Percentiles rank a stretch among this genome's conserved stretches.
phyloP scores from a whole-genome alignment of 2,797 vertebrate genomes.

The Erithacus rubecula region DNA sequence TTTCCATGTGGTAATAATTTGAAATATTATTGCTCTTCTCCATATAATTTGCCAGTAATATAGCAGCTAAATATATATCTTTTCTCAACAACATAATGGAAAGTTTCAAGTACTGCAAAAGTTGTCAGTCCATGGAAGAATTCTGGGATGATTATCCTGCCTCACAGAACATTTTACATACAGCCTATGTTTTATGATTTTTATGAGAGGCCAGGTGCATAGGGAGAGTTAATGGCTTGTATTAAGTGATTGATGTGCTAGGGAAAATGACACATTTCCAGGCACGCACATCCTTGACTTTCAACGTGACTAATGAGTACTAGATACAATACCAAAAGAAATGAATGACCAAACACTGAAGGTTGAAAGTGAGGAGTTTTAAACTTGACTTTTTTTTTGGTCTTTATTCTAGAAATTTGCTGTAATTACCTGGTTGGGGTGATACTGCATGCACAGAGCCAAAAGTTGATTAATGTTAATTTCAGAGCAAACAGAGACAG shows the following conservation, averaged over 20 bases:
- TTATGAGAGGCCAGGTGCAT: slow-evolving; percentile 2
- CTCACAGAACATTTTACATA: neutral
- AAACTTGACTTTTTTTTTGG: neutral
- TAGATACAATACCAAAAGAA: neutral
- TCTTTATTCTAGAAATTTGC: slow-evolving; percentile 38
- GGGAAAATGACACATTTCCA: slow-evolving; percentile 33
- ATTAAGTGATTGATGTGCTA: slow-evolving; percentile 14
- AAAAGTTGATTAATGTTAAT: slow-evolving; percentile 73
- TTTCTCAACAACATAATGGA: neutral
- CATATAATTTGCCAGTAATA: slow-evolving; percentile 10
- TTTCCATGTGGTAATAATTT: slow-evolving; percentile 45
- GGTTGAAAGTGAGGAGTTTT: slow-evolving; percentile 32
- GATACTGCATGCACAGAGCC: slow-evolving; percentile 24
- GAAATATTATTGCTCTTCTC: slow-evolving; percentile 37
- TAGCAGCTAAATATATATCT: slow-evolving; percentile 7
- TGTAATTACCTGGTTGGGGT: slow-evolving; percentile 56
- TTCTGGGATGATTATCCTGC: neutral
- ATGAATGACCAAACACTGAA: neutral
- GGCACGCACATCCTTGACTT: neutral
- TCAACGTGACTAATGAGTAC: neutral
- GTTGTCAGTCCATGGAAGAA: neutral
- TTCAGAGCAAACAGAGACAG: slow-evolving; percentile 70
- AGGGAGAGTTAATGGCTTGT: slow-evolving; percentile 24
- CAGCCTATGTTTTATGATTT: neutral
- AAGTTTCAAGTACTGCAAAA: neutral